A percentile compares a stretch with the other conserved stretches of the same genome.
Evolutionary conservation across 2,113 vertebrate species (phyloP).

Genomic region (Agapornis roseicollis): DNA sequence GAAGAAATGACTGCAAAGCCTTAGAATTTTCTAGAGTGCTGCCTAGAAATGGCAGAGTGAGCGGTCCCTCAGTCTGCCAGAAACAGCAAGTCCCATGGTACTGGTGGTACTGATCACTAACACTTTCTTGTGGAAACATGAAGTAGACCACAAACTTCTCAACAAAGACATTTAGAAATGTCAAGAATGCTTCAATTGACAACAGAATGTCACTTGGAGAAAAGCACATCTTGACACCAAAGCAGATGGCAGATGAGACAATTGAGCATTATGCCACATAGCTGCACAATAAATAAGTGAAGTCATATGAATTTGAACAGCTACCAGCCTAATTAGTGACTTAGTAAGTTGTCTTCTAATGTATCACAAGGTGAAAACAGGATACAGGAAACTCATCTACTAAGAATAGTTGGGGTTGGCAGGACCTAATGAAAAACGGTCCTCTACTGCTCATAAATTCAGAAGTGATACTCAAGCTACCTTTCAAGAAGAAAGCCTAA

Average conservation of each 20-base stretch:
- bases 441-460: neutral
- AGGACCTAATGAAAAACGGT: neutral
- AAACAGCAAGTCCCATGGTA: neutral
- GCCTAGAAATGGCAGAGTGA: neutral
- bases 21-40: neutral
- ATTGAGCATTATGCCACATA: constrained; percentile 11
- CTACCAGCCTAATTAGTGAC: neutral
- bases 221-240: constrained; percentile 46
- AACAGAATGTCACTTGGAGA: constrained; percentile 52
- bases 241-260: constrained; percentile 58
- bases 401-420: neutral
- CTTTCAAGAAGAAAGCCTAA: neutral
- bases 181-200: constrained; percentile 45
- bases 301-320: neutral
- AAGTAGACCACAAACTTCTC: constrained; percentile 37
- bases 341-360: neutral
- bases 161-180: constrained; percentile 55
- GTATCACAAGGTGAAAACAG: neutral
- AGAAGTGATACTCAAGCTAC: neutral
- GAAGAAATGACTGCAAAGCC: neutral
- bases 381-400: neutral
- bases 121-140: neutral
- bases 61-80: neutral
- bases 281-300: neutral
- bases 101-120: neutral